Evolutionary conservation across 2,888 invertebrate species (phyloP), one percentile per base, ranked within the genome.

Genomic region (Sisyra terminalis): DNA sequence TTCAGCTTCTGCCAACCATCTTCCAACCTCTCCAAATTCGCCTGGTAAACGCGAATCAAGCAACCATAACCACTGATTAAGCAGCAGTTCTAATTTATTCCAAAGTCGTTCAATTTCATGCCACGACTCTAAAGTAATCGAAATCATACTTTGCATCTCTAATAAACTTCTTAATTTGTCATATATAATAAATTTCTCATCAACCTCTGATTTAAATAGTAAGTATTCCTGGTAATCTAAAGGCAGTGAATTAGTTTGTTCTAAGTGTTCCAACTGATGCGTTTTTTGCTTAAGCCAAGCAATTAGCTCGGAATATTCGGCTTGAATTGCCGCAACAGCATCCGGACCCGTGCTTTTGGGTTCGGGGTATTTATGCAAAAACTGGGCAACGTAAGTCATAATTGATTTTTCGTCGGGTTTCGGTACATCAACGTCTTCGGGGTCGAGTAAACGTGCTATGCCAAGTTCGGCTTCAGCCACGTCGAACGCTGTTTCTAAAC

Each of bases 381-480:
- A 96, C 68, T 96, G 94, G 32, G 96, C 93, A 47, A 96, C 93
- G 61, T 96, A 96, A 24, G 96, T 96, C 94, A 96, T 96, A 53
- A 96, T 89, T 47, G 92, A 93, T 64, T 89, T 85, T 61, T 96
- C 96, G 62, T 96, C 96, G 3, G 96, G 96, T 59, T 88, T 87
- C 18, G 86, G 81, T 17, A 93, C 92, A 61, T 94, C 93, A 40
- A 93, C 92, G 63, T 93, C 93, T 66, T 94, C 94, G 3, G 94
- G 87, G 60, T 96, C 96, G 43, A 96, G 66, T 9, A 96, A 69
- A 52, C 86, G 74, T 15, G 92, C 84, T 54, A 96, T 93, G 46
- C 93, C 94, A 31, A 96, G 67, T 57, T 92, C 84, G 43, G 68
- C 71, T 66, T 96, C 93, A 15, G 96, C 96, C 24, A 92, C 80